phyloP scores from a whole-genome alignment of 2,113 vertebrate species.

The Terrapene triunguis region DNA sequence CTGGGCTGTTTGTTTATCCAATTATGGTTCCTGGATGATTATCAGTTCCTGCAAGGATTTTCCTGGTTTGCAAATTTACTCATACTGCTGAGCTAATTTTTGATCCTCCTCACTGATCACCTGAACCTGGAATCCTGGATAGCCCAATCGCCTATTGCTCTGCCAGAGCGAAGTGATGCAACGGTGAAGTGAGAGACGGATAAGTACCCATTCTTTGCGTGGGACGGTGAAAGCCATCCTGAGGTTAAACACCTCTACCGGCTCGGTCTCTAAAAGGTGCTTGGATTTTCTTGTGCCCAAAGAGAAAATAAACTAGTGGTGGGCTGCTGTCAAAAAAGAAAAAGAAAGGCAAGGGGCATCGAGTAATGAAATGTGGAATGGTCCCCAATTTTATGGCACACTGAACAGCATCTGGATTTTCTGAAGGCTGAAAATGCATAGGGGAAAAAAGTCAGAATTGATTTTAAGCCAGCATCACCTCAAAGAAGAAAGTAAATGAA shows the following conservation, averaged over 20 bases:
- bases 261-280: not conserved
- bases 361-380: not conserved
- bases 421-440: not conserved
- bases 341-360: not conserved
- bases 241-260: not conserved
- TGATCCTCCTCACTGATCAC: not conserved
- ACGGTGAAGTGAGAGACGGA: not conserved
- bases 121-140: not conserved
- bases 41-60: not conserved
- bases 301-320: not conserved
- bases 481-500: not conserved
- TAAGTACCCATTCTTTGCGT: not conserved
- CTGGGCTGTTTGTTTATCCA: not conserved
- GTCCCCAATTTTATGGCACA: not conserved
- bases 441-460: not conserved
- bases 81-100: not conserved
- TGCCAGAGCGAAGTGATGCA: not conserved
- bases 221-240: not conserved
- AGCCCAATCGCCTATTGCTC: not conserved
- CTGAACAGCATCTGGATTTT: not conserved
- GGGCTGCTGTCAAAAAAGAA: not conserved
- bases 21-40: not conserved
- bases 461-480: not conserved
- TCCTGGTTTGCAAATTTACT: not conserved
- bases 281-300: not conserved